phyloP scores from a whole-genome alignment of 2,888 invertebrate species.

The Eumerus sabulonum region DNA sequence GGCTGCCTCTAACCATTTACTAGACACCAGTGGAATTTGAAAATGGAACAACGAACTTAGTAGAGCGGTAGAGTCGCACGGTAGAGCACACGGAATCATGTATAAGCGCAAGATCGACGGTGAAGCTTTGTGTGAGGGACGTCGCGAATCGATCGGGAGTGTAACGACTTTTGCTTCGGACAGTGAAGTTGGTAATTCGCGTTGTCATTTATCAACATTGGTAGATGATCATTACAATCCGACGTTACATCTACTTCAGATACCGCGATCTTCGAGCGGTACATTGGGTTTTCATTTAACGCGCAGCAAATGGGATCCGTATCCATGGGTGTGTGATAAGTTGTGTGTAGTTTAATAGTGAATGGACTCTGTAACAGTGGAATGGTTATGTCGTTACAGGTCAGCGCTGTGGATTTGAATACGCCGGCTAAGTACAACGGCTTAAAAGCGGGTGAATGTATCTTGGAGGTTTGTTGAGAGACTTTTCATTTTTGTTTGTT shows the following conservation, averaged over 20 bases:
- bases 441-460: slow-evolving; percentile 85
- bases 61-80: slow-evolving; percentile 36
- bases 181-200: slow-evolving; percentile 17
- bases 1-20: too few species aligned
- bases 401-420: slow-evolving; percentile 82
- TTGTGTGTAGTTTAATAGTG: slow-evolving; percentile 2
- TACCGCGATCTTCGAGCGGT: slow-evolving; percentile 81
- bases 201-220: slow-evolving; percentile 23
- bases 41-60: slow-evolving; percentile 40
- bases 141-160: slow-evolving; percentile 47
- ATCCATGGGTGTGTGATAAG: slow-evolving; percentile 84
- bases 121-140: slow-evolving; percentile 40
- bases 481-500: neutral
- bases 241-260: slow-evolving; percentile 79
- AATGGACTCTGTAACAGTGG: slow-evolving; percentile 12
- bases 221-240: slow-evolving; percentile 74
- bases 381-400: slow-evolving; percentile 75
- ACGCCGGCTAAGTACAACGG: slow-evolving; percentile 84
- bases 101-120: slow-evolving; percentile 54
- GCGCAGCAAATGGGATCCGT: slow-evolving; percentile 89
- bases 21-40: slow-evolving; percentile 8
- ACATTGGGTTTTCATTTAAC: slow-evolving; percentile 87
- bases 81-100: slow-evolving; percentile 36
- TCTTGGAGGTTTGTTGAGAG: slow-evolving; percentile 83
- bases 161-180: slow-evolving; percentile 8